Evolutionary conservation across 2,113 vertebrate genomes (phyloP).

Genomic region (Oncorhynchus kisutch): DNA sequence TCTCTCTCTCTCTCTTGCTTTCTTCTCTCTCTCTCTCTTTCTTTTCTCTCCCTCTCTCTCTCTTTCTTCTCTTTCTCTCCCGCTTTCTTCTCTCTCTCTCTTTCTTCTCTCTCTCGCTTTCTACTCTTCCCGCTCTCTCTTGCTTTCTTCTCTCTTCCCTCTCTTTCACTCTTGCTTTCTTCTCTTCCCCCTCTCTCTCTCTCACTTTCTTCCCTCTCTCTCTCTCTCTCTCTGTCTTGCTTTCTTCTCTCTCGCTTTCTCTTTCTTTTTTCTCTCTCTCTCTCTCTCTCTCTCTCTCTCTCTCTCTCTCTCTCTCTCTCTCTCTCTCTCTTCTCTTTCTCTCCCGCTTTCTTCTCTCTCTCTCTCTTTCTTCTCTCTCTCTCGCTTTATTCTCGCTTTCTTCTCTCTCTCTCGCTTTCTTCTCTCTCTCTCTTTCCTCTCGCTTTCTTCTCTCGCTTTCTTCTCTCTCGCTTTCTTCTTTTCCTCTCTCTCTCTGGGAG

Average conservation of each 20-base stretch:
- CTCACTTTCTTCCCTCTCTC: constrained; percentile 17
- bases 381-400: not conserved
- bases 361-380: constrained; percentile 4
- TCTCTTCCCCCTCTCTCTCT: constrained; percentile 11
- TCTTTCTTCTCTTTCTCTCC: constrained; percentile 12
- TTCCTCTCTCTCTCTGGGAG: constrained; percentile 18
- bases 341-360: not conserved
- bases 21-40: constrained; percentile 21
- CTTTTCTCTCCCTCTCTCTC: not conserved
- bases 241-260: not conserved
- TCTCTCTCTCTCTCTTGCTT: not conserved
- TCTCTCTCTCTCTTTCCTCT: not conserved
- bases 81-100: not conserved
- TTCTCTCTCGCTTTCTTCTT: constrained; percentile 7
- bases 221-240: not conserved
- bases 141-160: not conserved
- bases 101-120: not conserved
- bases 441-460: not conserved
- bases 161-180: not conserved
- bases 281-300: constrained; percentile 12
- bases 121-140: constrained; percentile 2
- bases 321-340: constrained; percentile 1
- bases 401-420: constrained; percentile 2
- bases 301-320: constrained; percentile 19
- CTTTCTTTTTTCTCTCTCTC: not conserved